These are phyloP conservation scores for Gallinago undulata DNA, from an alignment of 2,113 vertebrate genomes.

Conservation along the genomic window DNA sequence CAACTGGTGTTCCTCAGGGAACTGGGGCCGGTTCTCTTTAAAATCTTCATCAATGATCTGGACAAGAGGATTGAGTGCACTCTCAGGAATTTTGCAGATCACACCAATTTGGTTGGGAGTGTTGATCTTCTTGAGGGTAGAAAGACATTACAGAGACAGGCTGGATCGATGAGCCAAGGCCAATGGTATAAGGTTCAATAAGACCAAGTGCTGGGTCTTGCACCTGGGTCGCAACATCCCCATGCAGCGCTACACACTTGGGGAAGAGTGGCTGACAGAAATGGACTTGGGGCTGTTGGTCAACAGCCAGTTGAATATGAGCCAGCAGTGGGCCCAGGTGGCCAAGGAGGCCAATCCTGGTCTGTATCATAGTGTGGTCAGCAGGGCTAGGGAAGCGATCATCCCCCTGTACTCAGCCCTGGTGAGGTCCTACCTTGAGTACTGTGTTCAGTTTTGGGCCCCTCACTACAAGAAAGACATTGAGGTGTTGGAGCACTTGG, in stretches of 20 bases:
- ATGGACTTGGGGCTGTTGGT: background rate
- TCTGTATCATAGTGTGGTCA: background rate
- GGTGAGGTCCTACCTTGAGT: too few species aligned
- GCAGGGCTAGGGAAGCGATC: too few species aligned
- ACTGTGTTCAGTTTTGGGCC: too few species aligned
- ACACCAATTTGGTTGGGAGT: background rate
- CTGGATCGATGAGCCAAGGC: background rate
- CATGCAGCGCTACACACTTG: background rate
- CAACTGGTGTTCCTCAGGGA: background rate
- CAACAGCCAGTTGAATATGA: background rate
- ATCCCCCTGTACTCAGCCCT: too few species aligned
- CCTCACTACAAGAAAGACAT: too few species aligned
- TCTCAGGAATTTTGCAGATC: background rate
- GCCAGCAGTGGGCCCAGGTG: background rate
- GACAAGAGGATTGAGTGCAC: background rate
- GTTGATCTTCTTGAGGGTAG: background rate
- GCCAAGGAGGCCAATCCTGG: too few species aligned
- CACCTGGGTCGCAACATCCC: background rate
- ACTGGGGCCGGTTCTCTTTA: background rate
- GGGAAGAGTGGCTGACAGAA: background rate
- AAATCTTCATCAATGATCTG: background rate
- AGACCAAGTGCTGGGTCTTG: background rate
- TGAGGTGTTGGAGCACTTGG: too few species aligned
- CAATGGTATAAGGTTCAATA: background rate
- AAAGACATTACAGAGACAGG: background rate